Conservation (phyloP, 64 coral and sea anemone species). For the Montipora cactus region DNA sequence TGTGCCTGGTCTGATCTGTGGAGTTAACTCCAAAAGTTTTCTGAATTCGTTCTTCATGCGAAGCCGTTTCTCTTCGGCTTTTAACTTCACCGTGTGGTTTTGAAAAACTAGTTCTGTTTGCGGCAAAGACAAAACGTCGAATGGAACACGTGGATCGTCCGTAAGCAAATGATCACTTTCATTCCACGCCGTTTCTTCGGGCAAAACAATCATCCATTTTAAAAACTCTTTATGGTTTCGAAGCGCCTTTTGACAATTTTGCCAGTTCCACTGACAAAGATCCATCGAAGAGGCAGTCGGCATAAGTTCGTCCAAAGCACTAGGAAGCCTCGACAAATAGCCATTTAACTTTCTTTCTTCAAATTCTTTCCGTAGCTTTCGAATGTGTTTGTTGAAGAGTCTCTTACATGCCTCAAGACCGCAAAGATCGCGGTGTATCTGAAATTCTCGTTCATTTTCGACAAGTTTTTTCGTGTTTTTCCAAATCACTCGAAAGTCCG, state of each 20-base stretch:
- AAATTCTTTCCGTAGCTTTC: constrained; percentile 83
- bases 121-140: constrained; percentile 73
- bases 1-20: constrained; percentile 90
- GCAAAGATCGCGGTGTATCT: constrained; percentile 79
- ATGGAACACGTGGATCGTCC: constrained; percentile 90
- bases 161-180: constrained; percentile 92
- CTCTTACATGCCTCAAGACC: constrained; percentile 88
- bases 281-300: constrained; percentile 83
- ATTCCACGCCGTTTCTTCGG: constrained; percentile 81
- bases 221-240: constrained; percentile 88
- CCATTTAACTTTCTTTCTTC: constrained; percentile 86
- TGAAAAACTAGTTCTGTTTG: constrained; percentile 79
- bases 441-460: constrained; percentile 82
- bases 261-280: constrained; percentile 87
- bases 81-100: constrained; percentile 86
- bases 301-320: constrained; percentile 91
- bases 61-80: constrained; percentile 81
- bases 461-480: constrained; percentile 91
- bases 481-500: constrained; percentile 91
- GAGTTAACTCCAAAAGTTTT: constrained; percentile 93
- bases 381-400: constrained; percentile 92
- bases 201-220: constrained; percentile 95
- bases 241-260: constrained; percentile 90
- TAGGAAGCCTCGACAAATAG: constrained; percentile 91
- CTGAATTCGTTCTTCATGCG: constrained; percentile 95